phyloP scores from a whole-genome alignment of 2,113 vertebrate genomes.

The Argyrosomus japonicus region DNA sequence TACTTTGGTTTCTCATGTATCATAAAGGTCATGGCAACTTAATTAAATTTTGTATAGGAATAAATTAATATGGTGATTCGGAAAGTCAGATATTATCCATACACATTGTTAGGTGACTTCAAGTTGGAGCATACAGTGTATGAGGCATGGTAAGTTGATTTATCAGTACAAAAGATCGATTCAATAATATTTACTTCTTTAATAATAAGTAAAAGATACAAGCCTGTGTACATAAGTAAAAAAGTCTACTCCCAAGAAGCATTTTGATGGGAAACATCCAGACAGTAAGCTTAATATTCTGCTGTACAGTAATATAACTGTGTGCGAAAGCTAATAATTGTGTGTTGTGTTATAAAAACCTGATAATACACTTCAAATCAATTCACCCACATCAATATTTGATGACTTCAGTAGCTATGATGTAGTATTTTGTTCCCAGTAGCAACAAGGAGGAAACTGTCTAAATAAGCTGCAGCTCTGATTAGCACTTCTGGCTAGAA shows the following conservation, averaged over 20 bases:
- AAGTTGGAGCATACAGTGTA: background rate
- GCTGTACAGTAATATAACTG: background rate
- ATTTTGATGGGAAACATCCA: background rate
- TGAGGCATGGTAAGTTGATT: background rate
- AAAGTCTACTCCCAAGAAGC: background rate
- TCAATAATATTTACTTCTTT: background rate
- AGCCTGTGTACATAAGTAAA: no score
- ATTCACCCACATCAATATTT: background rate
- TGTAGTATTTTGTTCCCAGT: conserved; percentile 1
- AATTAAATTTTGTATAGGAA: background rate
- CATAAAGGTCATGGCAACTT: background rate
- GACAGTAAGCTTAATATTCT: background rate
- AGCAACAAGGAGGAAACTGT: background rate
- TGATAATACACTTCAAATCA: background rate
- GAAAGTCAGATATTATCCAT: background rate
- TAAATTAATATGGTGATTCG: background rate
- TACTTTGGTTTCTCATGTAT: background rate
- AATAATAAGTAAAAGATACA: background rate
- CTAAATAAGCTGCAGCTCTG: background rate
- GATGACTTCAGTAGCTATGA: background rate
- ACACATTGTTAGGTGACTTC: background rate
- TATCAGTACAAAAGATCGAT: background rate
- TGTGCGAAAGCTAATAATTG: background rate
- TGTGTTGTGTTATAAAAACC: background rate
- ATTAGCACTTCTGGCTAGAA: background rate